Base-by-base conservation (phyloP, 2,113 vertebrate species). In the Parus major region DNA sequence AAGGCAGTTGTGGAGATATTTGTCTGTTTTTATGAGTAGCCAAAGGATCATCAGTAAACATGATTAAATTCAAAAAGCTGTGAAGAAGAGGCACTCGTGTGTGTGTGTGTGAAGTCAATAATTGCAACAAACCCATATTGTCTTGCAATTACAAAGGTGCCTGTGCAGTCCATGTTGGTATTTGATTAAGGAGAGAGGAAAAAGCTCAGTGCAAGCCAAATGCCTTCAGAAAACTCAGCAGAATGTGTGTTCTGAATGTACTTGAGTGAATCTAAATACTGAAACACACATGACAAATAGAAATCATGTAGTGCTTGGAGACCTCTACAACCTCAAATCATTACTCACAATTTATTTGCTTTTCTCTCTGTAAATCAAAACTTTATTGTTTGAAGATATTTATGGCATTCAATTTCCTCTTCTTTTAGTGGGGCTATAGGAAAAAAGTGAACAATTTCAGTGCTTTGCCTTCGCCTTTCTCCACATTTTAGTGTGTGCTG, bases 221-320 rank as follows among this genome's bases (percentile, higher is more conserved):
- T 46, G 46, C 7, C 64, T 44, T 59, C 4, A 33, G 59, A 35
- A 60, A 79, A 55, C 68, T 75, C 59, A 76, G 60, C 29, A 64
- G 87, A 71, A 59, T 91, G 50, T 89, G 57, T 92, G 73, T 94
- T 96, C 91, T 95, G 86, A 88, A 84, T 83, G 94, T 94, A 73
- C 86, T 61, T 95, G 81, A 64, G 82, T 92, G 91, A 96, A 79
- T 94, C 93, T 82, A 95, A 93, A 92, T 92, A 95, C 41, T 50
- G 11, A 69, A 88, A 86, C 68, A 82, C 53, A 82, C 59, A 49
- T 29, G 76, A 93, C 57, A 87, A 75, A 78, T 59, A 93, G 82
- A 92, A 90, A 69, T 70, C 70, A 22, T 41, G 12, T 69, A 63
- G 42, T 65, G 79, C 92, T 94, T 16, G 57, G 86, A 91, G 80